Conservation (phyloP, 2,888 invertebrate species). For the Hofmannophila pseudospretella region DNA sequence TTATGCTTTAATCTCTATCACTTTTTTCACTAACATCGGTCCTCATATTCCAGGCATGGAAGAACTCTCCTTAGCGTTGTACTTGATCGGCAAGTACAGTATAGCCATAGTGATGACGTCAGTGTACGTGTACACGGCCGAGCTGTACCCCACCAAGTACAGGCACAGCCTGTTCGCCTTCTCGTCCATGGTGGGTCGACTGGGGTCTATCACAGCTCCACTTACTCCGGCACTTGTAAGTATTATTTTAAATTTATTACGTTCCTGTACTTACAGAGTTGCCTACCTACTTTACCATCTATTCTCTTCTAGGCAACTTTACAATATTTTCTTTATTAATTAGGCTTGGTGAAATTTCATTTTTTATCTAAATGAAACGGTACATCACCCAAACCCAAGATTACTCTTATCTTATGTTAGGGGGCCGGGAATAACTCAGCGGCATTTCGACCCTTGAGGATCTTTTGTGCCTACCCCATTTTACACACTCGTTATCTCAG, state of each 20-base stretch:
- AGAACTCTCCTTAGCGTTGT: conserved; percentile 66
- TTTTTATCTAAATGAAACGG: no score
- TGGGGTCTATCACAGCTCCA: conserved; percentile 82
- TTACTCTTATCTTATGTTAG: no score
- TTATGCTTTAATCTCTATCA: no score
- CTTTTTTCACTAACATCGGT: no score
- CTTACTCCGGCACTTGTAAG: conserved; percentile 81
- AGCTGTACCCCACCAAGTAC: conserved; percentile 82
- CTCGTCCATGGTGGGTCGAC: conserved; percentile 82
- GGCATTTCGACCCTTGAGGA: no score
- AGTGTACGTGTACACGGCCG: conserved; percentile 82
- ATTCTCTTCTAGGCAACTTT: no score
- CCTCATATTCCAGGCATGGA: conserved; percentile 30
- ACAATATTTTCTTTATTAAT: no score
- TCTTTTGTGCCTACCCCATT: no score
- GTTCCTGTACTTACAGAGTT: neutral
- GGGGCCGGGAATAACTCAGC: no score
- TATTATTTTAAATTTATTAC: neutral
- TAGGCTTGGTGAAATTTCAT: no score
- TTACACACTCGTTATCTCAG: no score
- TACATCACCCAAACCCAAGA: no score
- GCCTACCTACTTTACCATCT: neutral
- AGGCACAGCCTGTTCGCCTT: conserved; percentile 81
- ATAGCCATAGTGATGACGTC: conserved; percentile 82
- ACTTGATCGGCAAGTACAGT: conserved; percentile 81